These are phyloP conservation scores for Parnassius orleans DNA, from an alignment of 2,888 invertebrate genomes.

Conservation along the genomic window DNA sequence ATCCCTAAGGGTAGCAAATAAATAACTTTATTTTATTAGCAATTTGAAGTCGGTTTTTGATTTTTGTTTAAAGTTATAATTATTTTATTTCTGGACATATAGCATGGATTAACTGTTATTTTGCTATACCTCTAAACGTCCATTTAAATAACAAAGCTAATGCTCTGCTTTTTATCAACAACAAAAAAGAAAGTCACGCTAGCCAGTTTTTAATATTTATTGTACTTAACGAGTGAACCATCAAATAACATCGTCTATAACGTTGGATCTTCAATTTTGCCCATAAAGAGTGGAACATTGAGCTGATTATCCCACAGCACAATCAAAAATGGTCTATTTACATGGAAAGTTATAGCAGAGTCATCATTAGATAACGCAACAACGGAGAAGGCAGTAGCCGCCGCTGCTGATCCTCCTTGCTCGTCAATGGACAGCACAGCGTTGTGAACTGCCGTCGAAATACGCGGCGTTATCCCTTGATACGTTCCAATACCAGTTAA, in stretches of 20 bases:
- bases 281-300: constrained; percentile 73
- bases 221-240: too few species aligned
- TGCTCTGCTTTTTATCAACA: too few species aligned
- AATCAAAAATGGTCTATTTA: constrained; percentile 74
- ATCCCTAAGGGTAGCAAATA: too few species aligned
- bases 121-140: too few species aligned
- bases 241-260: constrained; percentile 29
- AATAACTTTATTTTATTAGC: too few species aligned
- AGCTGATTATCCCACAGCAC: constrained; percentile 69
- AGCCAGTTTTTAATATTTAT: too few species aligned
- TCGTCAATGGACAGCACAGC: constrained; percentile 77
- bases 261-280: constrained; percentile 69
- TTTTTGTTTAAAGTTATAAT: too few species aligned
- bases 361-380: constrained; percentile 73
- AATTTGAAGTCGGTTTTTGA: too few species aligned
- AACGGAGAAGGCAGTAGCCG: constrained; percentile 65
- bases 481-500: constrained; percentile 55
- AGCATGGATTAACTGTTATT: too few species aligned
- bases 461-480: constrained; percentile 47
- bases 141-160: too few species aligned
- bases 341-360: constrained; percentile 53
- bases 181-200: too few species aligned
- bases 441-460: constrained; percentile 72
- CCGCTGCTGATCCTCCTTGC: constrained; percentile 71
- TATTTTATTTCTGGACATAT: too few species aligned